Evolutionary conservation across 2,113 vertebrate genomes (phyloP).

Genomic region (Felis chaus): DNA sequence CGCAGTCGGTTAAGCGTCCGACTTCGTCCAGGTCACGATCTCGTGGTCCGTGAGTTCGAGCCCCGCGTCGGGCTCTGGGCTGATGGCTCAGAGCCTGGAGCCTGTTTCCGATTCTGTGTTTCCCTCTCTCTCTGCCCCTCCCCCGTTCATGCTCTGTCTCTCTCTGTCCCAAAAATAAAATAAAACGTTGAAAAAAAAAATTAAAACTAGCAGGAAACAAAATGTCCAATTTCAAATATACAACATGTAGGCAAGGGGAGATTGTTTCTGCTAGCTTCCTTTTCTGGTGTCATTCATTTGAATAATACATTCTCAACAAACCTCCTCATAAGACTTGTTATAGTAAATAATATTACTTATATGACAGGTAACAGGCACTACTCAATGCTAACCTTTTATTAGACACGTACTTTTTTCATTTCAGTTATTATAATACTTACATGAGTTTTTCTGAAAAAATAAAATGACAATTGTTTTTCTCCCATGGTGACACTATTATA

Average conservation of each 20-base stretch:
- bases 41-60: too few species aligned
- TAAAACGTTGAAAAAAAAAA: too few species aligned
- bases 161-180: too few species aligned
- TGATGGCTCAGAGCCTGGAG: too few species aligned
- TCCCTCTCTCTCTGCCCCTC: too few species aligned
- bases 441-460: background rate
- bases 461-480: background rate
- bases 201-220: constrained; percentile 29
- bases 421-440: background rate
- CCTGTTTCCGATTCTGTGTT: too few species aligned
- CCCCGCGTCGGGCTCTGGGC: too few species aligned
- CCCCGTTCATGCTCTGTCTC: too few species aligned
- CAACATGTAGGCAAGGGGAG: background rate
- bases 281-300: constrained; percentile 8
- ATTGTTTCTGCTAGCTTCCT: background rate
- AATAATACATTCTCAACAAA: background rate
- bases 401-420: constrained; percentile 33
- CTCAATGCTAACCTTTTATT: constrained; percentile 23
- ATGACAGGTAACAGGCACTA: background rate
- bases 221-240: background rate
- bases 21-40: too few species aligned
- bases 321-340: background rate
- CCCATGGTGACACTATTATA: background rate
- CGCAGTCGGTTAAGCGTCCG: too few species aligned
- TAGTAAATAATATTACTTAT: constrained; percentile 24